phyloP scores from a whole-genome alignment of 2,888 invertebrate species.

The Nezara viridula region DNA sequence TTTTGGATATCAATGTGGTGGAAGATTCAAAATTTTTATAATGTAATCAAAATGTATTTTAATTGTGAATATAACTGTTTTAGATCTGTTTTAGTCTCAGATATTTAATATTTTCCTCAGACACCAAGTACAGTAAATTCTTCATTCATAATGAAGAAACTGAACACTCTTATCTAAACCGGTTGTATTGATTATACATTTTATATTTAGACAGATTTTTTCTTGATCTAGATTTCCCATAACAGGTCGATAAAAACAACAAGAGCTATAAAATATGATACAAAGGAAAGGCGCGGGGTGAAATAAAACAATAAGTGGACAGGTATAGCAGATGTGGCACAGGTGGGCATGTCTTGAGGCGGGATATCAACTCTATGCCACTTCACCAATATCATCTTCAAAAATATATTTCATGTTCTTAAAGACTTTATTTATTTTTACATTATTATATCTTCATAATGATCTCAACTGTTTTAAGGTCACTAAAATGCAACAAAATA shows the following conservation, averaged over 20 bases:
- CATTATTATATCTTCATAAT: not conserved
- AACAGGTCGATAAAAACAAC: not conserved
- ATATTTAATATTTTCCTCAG: no score
- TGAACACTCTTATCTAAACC: no score
- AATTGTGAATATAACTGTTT: no score
- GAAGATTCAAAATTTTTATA: no score
- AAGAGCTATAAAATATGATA: not conserved
- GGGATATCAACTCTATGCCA: no score
- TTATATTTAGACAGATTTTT: not conserved
- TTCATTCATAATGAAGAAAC: no score
- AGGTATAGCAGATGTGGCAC: not conserved
- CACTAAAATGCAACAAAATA: not conserved
- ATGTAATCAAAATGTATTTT: no score
- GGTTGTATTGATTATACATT: no score
- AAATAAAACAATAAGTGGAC: constrained; percentile 14
- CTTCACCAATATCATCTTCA: not conserved
- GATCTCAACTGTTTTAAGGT: not conserved
- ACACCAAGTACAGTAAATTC: no score
- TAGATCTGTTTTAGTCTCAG: no score
- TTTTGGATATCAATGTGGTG: no score
- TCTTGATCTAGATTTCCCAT: not conserved
- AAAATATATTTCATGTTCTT: not conserved
- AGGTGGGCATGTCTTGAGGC: not conserved
- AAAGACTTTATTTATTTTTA: not conserved
- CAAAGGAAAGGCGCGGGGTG: not conserved